These are phyloP conservation scores for Lapara coniferarum DNA, from an alignment of 2,888 invertebrate genomes.

Conservation along the genomic window DNA sequence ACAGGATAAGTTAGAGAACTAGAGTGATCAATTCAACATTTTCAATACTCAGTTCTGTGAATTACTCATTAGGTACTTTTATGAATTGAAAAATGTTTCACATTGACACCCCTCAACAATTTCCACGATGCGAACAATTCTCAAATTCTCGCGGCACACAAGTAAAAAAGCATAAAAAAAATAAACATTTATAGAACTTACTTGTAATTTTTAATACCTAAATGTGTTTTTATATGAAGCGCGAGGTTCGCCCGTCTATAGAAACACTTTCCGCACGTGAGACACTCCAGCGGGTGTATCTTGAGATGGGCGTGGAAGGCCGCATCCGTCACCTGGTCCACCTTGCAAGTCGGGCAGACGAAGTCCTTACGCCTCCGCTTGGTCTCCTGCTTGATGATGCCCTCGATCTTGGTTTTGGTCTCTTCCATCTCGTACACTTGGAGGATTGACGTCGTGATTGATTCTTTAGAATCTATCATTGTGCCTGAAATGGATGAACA, in stretches of 20 bases:
- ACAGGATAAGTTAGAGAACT: no score
- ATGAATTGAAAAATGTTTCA: no score
- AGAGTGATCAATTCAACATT: no score
- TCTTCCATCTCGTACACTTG: constrained; percentile 67
- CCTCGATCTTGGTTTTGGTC: constrained; percentile 73
- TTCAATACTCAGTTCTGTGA: no score
- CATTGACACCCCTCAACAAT: no score
- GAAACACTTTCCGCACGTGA: constrained; percentile 92
- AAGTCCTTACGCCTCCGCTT: constrained; percentile 63
- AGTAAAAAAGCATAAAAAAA: constrained; percentile 7
- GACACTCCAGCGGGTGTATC: constrained; percentile 92
- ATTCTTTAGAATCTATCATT: constrained; percentile 64
- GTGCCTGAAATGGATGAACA: constrained; percentile 46
- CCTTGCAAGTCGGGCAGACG: constrained; percentile 75
- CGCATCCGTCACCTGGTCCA: constrained; percentile 87
- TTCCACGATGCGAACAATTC: no score
- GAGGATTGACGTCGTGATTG: constrained; percentile 60
- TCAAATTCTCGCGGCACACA: no score
- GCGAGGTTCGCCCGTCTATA: constrained; percentile 89
- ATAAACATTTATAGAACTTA: constrained; percentile 50
- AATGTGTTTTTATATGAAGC: constrained; percentile 90
- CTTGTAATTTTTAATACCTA: constrained; percentile 89
- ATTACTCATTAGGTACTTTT: no score
- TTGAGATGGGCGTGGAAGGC: constrained; percentile 89
- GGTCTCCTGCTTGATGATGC: constrained; percentile 75